These are phyloP conservation scores for Condylura cristata DNA, from an alignment of 2,113 vertebrate species.

Conservation along the genomic window DNA sequence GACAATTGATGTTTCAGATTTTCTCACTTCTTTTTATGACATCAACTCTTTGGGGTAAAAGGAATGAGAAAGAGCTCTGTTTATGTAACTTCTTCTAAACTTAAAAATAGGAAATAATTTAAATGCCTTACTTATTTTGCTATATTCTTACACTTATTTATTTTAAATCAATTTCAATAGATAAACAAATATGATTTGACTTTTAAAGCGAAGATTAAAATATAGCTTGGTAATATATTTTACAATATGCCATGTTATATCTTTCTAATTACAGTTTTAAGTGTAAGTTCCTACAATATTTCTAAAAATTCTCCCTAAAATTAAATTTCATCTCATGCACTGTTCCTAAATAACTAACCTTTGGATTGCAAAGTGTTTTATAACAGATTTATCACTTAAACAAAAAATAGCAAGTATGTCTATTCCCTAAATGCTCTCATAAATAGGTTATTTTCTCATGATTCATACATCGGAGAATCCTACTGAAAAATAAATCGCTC, in stretches of 20 bases:
- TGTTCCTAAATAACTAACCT: background rate
- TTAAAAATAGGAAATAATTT: background rate
- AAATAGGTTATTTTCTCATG: conserved; percentile 66
- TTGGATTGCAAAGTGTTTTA: background rate
- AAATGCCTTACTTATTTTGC: background rate
- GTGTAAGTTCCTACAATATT: background rate
- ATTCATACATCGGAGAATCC: conserved; percentile 81
- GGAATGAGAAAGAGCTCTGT: background rate
- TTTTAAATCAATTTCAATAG: background rate
- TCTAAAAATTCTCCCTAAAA: background rate
- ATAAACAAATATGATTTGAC: background rate
- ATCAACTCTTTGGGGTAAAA: background rate
- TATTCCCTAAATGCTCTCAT: conserved; percentile 72
- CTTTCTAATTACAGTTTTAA: background rate
- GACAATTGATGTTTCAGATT: conserved; percentile 41
- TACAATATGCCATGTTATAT: background rate
- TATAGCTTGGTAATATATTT: background rate
- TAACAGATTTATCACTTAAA: conserved; percentile 27
- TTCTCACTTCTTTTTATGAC: conserved; percentile 35
- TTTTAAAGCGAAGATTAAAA: conserved; percentile 30
- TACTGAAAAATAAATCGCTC: conserved; percentile 78
- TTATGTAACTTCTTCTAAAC: background rate
- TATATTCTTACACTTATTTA: conserved; percentile 17
- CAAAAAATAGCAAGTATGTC: conserved; percentile 56
- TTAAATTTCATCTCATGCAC: background rate